Evolutionary conservation across 2,797 vertebrate species (phyloP), one percentile per base, ranked within the genome.

Genomic region (Chiroxiphia lanceolata): DNA sequence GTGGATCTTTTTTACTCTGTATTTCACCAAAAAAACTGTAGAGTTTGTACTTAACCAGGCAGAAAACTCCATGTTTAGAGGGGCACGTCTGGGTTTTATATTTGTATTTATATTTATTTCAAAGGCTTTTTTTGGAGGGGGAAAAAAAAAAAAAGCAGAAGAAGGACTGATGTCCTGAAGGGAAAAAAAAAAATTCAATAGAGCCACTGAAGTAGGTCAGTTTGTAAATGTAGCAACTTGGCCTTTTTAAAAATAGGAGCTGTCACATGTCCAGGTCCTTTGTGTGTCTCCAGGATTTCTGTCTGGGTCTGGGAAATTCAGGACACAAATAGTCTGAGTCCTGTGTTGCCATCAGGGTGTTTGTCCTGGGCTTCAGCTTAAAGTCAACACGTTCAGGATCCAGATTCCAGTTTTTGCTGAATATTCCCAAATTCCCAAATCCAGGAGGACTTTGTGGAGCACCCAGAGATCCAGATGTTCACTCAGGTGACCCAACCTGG

Each of bases 381-480:
- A 57, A 13, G 10, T 26, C 34, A 0, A 15, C 0, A 0, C 0
- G 4, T 3, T 44, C 15, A 6, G 33, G 6, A 14, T 6, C 50
- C 34, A 6, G 13, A 1, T 15, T 3, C 10, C 20, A 1, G 10
- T 13, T 15, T 8, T 29, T 18, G 33, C 48, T 1, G 11, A 25
- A 19, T 0, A 4, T 63, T 36, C 22, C 23, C 57, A n/a, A 82
- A 87, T 20, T 36, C 20, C 23, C 53, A 38, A 79, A 87, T 18
- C 45, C 34, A 34, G 56, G 33, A 85, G 75, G 48, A 14, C 6
- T 69, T 84, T 25, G 6, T 33, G 48, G 33, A 17, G 16, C 69
- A 14, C n/a, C n/a, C 38, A 9, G 57, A 51, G 19, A 20, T 47
- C 17, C 47, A 10, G 34, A 12, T 2, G 31, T 34, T 2, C 5